phyloP scores from a whole-genome alignment of 2,888 invertebrate species.

The Quadriops clusia region DNA sequence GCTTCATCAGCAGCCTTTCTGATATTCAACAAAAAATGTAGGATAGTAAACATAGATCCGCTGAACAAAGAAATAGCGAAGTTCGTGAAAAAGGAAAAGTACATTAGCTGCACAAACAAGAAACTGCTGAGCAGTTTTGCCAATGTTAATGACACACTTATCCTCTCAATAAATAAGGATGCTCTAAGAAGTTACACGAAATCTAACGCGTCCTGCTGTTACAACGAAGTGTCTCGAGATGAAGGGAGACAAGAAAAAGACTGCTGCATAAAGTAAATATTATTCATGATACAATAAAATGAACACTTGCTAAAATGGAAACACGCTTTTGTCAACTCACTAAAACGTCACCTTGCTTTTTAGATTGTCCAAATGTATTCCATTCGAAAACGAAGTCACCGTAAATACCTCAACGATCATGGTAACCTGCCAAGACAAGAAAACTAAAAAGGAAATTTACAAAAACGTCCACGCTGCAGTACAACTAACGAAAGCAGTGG shows the following conservation, averaged over 20 bases:
- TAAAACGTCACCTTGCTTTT: constrained; percentile 14
- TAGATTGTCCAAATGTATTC: constrained; percentile 39
- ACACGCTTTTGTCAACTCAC: background rate
- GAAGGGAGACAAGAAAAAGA: constrained; percentile 19
- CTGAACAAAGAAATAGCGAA: constrained; percentile 43
- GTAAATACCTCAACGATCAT: constrained; percentile 37
- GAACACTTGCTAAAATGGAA: background rate
- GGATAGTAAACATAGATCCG: constrained; percentile 49
- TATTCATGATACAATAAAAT: too few species aligned
- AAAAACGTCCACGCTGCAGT: constrained; percentile 46
- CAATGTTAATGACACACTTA: constrained; percentile 26
- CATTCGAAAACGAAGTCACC: constrained; percentile 34
- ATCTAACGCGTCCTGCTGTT: constrained; percentile 21
- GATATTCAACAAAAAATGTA: constrained; percentile 49
- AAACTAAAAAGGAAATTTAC: constrained; percentile 33
- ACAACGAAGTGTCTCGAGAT: constrained; percentile 21
- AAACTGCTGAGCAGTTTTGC: constrained; percentile 29
- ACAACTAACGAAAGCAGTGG: constrained; percentile 37
- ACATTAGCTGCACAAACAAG: constrained; percentile 40
- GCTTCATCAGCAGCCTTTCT: constrained; percentile 40
- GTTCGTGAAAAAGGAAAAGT: constrained; percentile 41
- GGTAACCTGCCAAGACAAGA: constrained; percentile 37
- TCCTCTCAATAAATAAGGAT: constrained; percentile 27
- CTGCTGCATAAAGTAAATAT: constrained; percentile 19
- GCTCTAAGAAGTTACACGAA: constrained; percentile 9